Percentiles rank a stretch among this genome's conserved stretches.
These are phyloP conservation scores for Gila robusta DNA, from an alignment of 2,797 vertebrate genomes.

Conservation along the genomic window DNA sequence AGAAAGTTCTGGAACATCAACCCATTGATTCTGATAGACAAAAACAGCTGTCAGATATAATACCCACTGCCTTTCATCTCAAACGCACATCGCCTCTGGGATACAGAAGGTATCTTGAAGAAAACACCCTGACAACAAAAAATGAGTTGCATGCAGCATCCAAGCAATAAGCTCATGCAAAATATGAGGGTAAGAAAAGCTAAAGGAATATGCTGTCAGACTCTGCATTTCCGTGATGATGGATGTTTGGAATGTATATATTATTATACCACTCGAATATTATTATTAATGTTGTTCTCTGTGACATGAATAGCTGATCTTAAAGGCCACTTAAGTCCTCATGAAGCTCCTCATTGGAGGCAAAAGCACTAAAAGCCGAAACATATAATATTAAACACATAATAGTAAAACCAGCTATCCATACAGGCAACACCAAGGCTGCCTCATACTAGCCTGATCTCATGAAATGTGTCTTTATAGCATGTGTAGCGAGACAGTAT, in stretches of 20 bases:
- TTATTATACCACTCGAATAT: not conserved
- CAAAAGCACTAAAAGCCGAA: not conserved
- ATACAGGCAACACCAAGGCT: not conserved
- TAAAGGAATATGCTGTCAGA: constrained; percentile 23
- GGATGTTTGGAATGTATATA: not conserved
- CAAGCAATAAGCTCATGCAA: constrained; percentile 41
- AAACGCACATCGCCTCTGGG: constrained; percentile 49
- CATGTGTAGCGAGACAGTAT: too few relatives aligned
- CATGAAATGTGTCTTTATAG: too few relatives aligned
- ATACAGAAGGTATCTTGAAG: constrained; percentile 56
- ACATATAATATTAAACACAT: not conserved
- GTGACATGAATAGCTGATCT: not conserved
- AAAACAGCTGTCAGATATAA: constrained; percentile 61
- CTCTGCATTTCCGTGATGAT: not conserved
- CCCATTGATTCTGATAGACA: constrained; percentile 57
- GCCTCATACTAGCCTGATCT: not conserved
- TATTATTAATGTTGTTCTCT: not conserved
- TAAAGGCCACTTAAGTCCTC: not conserved
- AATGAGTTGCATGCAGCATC: constrained; percentile 36
- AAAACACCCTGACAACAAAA: constrained; percentile 54
- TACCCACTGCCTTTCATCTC: constrained; percentile 61
- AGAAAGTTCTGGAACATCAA: constrained; percentile 56
- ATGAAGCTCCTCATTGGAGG: not conserved
- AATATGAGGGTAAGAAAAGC: constrained; percentile 18
- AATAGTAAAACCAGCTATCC: not conserved